Base-by-base conservation (phyloP, 2,888 invertebrate species). In the Temnothorax ravouxi region DNA sequence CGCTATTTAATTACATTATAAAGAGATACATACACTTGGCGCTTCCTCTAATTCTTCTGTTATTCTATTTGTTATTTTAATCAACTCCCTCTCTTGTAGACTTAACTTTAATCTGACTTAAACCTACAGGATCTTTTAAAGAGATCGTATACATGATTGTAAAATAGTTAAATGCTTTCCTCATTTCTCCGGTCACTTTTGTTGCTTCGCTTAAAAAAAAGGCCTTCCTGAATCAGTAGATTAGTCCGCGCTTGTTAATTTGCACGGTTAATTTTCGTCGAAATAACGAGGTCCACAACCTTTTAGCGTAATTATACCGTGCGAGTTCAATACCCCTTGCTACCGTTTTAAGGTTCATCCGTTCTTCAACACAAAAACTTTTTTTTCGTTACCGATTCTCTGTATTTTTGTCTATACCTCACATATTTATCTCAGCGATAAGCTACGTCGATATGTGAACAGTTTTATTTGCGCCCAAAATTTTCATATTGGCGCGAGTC, bases 221-320 rank as follows among this genome's bases (percentile, higher is more conserved):
- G 15, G 29, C 0, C 11, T 25, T 34, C 21, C 25, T 25, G 38
- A 59, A 13, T 69, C 47, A 38, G 59, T 6, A 38, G 38, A 62
- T 75, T 38, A 50, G 34, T 75, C 8, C 29, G 13, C 9, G 15
- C 5, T 38, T 9, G 52, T 77, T 77, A 67, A 77, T 67, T 47
- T 18, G 18, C 18, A 34, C 47, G 6, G 44, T 69, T 79, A 67
- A 47, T 79, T 15, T 29, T 25, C 59, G 21, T 34, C 47, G n/a
- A 69, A 69, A 38, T 47, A 69, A 69, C 18, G 38, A 77, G 54
- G 25, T 21, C 34, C 34, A 21, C 18, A 67, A 47, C 4, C 79
- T 69, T 59, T 79, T 79, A 69, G 47, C 47, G 3, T 69, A 69
- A 79, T 69, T 79, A 54, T 25, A 69, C 47, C 50, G 47, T 25